Conservation (phyloP, 1,140 invertebrate species). For the Ectropis grisescens region DNA sequence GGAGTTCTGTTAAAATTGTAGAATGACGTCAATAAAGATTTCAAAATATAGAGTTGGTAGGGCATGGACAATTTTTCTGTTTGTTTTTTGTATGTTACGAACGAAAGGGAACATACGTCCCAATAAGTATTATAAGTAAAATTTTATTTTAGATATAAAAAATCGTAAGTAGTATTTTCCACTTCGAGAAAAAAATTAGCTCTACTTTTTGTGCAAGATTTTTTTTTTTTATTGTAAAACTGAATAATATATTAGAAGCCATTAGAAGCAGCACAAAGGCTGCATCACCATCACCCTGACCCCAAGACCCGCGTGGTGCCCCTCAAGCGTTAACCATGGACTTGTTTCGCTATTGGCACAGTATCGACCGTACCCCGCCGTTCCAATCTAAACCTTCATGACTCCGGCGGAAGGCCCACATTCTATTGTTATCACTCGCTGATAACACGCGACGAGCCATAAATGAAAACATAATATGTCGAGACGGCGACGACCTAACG, state of each 20-base stretch:
- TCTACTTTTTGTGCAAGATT: too few relatives aligned
- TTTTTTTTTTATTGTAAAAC: too few relatives aligned
- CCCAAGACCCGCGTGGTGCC: slow-evolving; percentile 23
- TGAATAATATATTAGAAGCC: too few relatives aligned
- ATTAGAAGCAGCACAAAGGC: too few relatives aligned
- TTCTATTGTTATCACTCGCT: slow-evolving; percentile 45
- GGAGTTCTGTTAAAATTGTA: too few relatives aligned
- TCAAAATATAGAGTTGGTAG: too few relatives aligned
- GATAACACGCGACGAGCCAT: slow-evolving; percentile 30
- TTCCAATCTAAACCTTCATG: slow-evolving; percentile 28
- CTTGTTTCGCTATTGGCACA: slow-evolving; percentile 33
- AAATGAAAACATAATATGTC: slow-evolving; percentile 18
- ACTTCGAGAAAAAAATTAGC: too few relatives aligned
- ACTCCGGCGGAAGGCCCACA: slow-evolving; percentile 16
- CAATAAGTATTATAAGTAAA: too few relatives aligned
- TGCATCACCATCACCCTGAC: slow-evolving; percentile 23
- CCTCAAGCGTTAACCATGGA: slow-evolving; percentile 37
- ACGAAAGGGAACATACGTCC: too few relatives aligned
- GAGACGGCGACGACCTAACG: neutral
- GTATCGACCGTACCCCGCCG: slow-evolving; percentile 4
- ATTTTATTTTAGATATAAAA: too few relatives aligned
- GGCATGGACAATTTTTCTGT: neutral
- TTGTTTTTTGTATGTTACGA: neutral
- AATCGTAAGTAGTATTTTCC: too few relatives aligned
- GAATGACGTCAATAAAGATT: too few relatives aligned